Conservation (phyloP, 1,140 invertebrate genomes). For the Cotesia vestalis region DNA sequence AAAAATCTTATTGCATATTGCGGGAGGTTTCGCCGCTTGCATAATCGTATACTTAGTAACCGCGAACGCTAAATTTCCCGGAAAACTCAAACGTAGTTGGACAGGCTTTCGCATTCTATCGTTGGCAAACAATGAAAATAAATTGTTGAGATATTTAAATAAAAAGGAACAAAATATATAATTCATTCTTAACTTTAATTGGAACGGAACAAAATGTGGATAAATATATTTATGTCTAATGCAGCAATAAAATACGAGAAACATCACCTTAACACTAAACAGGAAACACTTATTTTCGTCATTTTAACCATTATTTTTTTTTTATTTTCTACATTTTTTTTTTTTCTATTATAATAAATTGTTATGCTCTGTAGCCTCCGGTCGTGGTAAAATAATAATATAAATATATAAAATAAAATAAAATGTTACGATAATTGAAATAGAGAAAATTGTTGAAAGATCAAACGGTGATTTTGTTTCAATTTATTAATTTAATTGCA, state of each 20-base stretch:
- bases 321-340: too few species aligned
- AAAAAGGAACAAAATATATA: not conserved
- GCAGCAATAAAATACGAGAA: not conserved
- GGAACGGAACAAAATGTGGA: slow-evolving; percentile 21
- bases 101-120: slow-evolving; percentile 33
- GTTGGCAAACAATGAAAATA: slow-evolving; percentile 21
- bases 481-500: too few species aligned
- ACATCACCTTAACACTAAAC: slow-evolving; percentile 2
- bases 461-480: too few species aligned
- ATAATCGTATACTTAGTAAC: slow-evolving; percentile 30
- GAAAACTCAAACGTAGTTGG: slow-evolving; percentile 25
- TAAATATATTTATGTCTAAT: not conserved
- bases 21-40: slow-evolving; percentile 21
- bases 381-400: too few species aligned
- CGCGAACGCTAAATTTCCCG: slow-evolving; percentile 34
- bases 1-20: slow-evolving; percentile 8
- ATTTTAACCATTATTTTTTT: too few species aligned
- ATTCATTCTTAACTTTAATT: slow-evolving; percentile 12
- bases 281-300: not conserved
- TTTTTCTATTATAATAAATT: too few species aligned
- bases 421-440: too few species aligned
- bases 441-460: too few species aligned
- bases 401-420: too few species aligned
- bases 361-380: too few species aligned
- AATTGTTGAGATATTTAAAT: not conserved